Evolutionary conservation across 2,888 invertebrate genomes (phyloP).

Genomic region (Diaphora mendica): DNA sequence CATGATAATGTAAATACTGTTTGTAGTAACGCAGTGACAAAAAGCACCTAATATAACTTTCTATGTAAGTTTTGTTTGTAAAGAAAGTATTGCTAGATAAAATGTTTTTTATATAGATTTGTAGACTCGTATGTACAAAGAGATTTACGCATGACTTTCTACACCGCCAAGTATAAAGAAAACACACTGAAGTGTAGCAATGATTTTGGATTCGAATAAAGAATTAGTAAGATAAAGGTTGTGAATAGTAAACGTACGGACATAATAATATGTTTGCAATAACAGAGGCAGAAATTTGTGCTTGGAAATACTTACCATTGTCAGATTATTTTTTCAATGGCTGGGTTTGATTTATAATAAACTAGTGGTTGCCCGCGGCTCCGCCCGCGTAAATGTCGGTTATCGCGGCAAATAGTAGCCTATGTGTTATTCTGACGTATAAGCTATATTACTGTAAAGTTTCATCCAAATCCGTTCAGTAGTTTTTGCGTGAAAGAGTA

Average conservation of each 20-base stretch:
- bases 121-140: constrained; percentile 47
- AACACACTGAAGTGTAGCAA: not conserved
- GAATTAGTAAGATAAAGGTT: not conserved
- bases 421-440: too few species aligned
- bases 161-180: constrained; percentile 20
- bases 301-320: too few species aligned
- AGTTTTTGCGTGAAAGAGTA: too few species aligned
- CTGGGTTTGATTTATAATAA: too few species aligned
- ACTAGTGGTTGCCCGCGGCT: too few species aligned
- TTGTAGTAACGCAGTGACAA: constrained; percentile 35
- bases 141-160: constrained; percentile 45
- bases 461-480: too few species aligned
- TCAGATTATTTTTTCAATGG: too few species aligned
- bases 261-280: not conserved
- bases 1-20: constrained; percentile 38
- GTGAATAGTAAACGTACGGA: not conserved
- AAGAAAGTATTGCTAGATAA: constrained; percentile 49
- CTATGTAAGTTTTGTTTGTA: constrained; percentile 45
- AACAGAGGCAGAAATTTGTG: not conserved
- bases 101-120: constrained; percentile 39
- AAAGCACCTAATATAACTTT: constrained; percentile 34
- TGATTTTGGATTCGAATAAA: not conserved
- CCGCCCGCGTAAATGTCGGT: too few species aligned
- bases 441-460: too few species aligned
- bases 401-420: too few species aligned